Evolutionary conservation across 2,888 invertebrate genomes (phyloP).

Genomic region (Epistrophe eligans): DNA sequence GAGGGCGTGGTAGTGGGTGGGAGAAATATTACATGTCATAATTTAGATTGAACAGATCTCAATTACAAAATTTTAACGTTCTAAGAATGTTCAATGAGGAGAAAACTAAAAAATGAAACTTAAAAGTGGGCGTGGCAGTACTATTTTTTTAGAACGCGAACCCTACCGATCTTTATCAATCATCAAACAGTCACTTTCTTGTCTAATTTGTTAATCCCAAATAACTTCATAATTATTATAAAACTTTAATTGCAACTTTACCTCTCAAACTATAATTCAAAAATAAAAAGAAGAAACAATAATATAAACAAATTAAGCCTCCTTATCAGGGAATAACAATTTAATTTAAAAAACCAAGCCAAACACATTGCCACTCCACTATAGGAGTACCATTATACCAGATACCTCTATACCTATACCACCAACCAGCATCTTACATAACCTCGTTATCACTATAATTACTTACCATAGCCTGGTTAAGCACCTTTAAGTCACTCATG

Average conservation of each 20-base stretch:
- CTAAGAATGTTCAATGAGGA: too few relatives aligned
- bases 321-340: background rate
- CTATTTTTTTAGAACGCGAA: too few relatives aligned
- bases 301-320: constrained; percentile 10
- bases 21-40: too few relatives aligned
- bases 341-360: background rate
- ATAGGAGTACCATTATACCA: background rate
- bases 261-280: background rate
- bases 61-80: too few relatives aligned
- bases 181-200: too few relatives aligned
- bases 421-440: constrained; percentile 34
- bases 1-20: too few relatives aligned
- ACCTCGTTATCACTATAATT: constrained; percentile 31
- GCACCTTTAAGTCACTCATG: constrained; percentile 47
- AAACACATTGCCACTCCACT: background rate
- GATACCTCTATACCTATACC: background rate
- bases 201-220: too few relatives aligned
- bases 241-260: background rate
- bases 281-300: background rate
- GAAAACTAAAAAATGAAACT: too few relatives aligned
- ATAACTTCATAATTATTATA: too few relatives aligned
- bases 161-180: too few relatives aligned
- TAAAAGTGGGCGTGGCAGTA: too few relatives aligned
- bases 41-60: too few relatives aligned
- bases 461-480: constrained; percentile 19